phyloP scores from a whole-genome alignment of 2,888 invertebrate genomes.

The Nomada fabriciana region DNA sequence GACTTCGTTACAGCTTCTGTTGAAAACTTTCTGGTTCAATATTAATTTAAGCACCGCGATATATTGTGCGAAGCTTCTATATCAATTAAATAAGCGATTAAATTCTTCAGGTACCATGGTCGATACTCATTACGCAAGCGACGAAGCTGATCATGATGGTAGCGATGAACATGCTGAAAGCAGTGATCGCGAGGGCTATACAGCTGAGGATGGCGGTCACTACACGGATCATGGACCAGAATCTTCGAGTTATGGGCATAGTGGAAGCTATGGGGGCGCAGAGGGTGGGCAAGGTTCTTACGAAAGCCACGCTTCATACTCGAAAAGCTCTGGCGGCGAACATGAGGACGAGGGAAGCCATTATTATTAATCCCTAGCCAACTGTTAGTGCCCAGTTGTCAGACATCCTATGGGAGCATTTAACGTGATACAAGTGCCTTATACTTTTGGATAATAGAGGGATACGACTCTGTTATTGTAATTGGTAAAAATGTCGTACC shows the following conservation, averaged over 20 bases:
- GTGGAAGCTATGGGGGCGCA: slow-evolving; percentile 73
- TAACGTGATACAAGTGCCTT: not conserved
- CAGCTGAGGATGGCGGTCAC: slow-evolving; percentile 66
- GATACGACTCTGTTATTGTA: not conserved
- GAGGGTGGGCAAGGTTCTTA: slow-evolving; percentile 74
- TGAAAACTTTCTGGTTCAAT: not conserved
- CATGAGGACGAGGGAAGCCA: slow-evolving; percentile 41
- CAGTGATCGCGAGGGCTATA: slow-evolving; percentile 60
- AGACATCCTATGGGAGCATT: not conserved
- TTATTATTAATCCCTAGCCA: slow-evolving; percentile 46
- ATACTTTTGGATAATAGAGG: not conserved
- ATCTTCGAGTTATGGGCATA: slow-evolving; percentile 74
- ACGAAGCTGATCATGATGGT: slow-evolving; percentile 66
- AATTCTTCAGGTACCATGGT: slow-evolving; percentile 75
- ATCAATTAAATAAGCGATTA: slow-evolving; percentile 9
- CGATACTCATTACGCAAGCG: slow-evolving; percentile 73
- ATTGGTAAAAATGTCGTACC: not conserved
- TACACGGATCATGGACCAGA: slow-evolving; percentile 69
- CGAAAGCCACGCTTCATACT: slow-evolving; percentile 72
- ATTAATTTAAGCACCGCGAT: not conserved
- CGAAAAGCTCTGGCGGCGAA: slow-evolving; percentile 64
- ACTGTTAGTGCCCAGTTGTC: not conserved
- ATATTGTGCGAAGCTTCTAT: slow-evolving; percentile 1
- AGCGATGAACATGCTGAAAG: slow-evolving; percentile 66
- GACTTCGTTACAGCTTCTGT: too few relatives aligned